Conservation (phyloP, 2,797 vertebrate species). For the Meda fulgida region DNA sequence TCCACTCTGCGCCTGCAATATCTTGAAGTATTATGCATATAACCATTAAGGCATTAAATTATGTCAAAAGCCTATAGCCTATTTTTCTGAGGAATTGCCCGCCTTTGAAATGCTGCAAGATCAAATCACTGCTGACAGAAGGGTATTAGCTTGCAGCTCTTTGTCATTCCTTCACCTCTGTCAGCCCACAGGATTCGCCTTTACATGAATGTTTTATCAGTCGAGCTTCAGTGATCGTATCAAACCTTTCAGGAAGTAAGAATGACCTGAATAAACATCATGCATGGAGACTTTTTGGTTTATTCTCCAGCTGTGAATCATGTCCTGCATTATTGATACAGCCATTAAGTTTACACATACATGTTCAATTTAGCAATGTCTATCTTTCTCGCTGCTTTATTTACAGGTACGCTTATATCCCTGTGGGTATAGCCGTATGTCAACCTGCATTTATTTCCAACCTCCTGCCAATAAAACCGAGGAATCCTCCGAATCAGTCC, state of each 20-base stretch:
- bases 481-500: constrained; percentile 27
- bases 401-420: not conserved
- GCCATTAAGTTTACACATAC: not conserved
- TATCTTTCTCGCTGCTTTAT: not conserved
- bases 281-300: constrained; percentile 11
- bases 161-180: constrained; percentile 22
- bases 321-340: constrained; percentile 38
- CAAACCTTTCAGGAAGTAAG: constrained; percentile 55
- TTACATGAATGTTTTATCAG: constrained; percentile 32
- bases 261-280: constrained; percentile 56
- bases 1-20: not conserved
- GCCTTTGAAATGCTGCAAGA: not conserved
- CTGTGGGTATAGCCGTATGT: not conserved
- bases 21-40: constrained; percentile 22
- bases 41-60: not conserved
- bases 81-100: not conserved
- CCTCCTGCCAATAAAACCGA: constrained; percentile 42
- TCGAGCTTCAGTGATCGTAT: constrained; percentile 12
- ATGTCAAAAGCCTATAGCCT: constrained; percentile 11
- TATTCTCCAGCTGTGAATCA: constrained; percentile 31
- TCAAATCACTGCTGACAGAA: constrained; percentile 1
- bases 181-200: not conserved
- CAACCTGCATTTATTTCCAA: not conserved
- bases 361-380: constrained; percentile 10
- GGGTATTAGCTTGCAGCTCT: not conserved